These are phyloP conservation scores for Hemicentrotus pulcherrimus DNA, from an alignment of 35 echinoderm and acorn worm genomes.

Conservation along the genomic window DNA sequence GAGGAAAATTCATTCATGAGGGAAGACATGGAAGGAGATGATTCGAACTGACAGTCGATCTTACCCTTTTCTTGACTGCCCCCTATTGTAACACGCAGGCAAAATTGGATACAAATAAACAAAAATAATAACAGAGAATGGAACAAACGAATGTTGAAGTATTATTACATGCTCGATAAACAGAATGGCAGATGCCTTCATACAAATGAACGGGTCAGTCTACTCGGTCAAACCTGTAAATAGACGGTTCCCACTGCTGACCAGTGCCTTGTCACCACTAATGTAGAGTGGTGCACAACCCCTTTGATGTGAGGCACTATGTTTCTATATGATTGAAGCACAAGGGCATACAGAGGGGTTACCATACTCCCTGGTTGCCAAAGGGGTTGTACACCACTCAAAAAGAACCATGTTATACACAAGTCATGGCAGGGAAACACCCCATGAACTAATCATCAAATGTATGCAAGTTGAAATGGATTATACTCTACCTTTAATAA, in stretches of 20 bases:
- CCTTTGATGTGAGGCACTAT: background rate
- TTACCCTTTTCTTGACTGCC: conserved; percentile 78
- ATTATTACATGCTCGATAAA: conserved; percentile 17
- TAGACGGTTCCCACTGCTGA: background rate
- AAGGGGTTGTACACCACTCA: background rate
- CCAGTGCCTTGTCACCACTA: background rate
- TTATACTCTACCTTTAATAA: background rate
- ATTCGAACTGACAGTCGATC: conserved; percentile 34
- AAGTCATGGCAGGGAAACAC: background rate
- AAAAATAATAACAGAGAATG: conserved; percentile 60
- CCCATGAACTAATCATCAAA: background rate
- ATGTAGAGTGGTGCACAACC: background rate
- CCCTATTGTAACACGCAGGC: conserved; percentile 49
- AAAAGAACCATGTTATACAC: background rate
- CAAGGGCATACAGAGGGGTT: background rate
- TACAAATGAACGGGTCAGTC: background rate
- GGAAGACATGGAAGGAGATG: background rate
- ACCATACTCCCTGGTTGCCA: background rate
- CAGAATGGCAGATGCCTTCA: background rate
- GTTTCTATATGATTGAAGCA: no score
- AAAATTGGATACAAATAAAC: conserved; percentile 46
- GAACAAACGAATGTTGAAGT: conserved; percentile 18
- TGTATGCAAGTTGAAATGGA: background rate
- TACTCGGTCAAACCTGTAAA: background rate
- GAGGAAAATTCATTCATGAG: background rate